Evolutionary conservation across 2,113 vertebrate species (phyloP), one percentile per base, ranked within the genome.

Genomic region (Onychostoma macrolepis): DNA sequence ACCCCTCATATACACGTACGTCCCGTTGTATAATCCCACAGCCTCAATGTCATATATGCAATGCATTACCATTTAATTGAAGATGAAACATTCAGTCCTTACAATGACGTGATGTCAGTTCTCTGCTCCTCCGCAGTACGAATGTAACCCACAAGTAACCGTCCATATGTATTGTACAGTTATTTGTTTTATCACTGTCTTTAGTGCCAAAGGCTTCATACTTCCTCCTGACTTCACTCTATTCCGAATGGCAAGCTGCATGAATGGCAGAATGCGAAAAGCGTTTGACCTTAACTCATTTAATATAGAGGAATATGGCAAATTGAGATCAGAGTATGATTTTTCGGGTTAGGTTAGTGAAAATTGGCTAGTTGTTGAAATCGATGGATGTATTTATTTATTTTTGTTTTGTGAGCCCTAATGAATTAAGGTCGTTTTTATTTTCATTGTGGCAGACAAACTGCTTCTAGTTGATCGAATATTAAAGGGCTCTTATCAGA

Each of bases 171-270:
- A 76, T 56, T 74, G 81, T 76, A 50, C 36, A 79, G 50, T 63
- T 85, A 26, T 78, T 45, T 85, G 58, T 72, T 43, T 72, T 87
- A 53, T 67, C 67, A 50, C 85, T 79, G 83, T 87, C 61, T 83
- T 61, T 87, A 80, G 87, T 89, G 85, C 88, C 89, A 89, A 87
- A 90, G 86, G 88, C 72, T 83, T 76, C 61, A 41, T 28, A 10
- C 38, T 28, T 41, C 56, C 56, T 79, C 53, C 81, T 80, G 84
- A 50, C 48, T 86, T 86, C 67, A 82, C 69, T 53, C 71, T 83
- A 82, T 85, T 88, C 80, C 82, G 63, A 58, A 80, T 84, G 82
- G 80, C 83, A 83, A 89, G 88, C 86, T 86, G 83, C 85, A 84
- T 85, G 63, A n/a, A 89, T 77, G 88, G 77, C 88, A 89, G 65